Evolutionary conservation across 2,797 vertebrate species (phyloP).

Genomic region (Anisognathus igniventris): DNA sequence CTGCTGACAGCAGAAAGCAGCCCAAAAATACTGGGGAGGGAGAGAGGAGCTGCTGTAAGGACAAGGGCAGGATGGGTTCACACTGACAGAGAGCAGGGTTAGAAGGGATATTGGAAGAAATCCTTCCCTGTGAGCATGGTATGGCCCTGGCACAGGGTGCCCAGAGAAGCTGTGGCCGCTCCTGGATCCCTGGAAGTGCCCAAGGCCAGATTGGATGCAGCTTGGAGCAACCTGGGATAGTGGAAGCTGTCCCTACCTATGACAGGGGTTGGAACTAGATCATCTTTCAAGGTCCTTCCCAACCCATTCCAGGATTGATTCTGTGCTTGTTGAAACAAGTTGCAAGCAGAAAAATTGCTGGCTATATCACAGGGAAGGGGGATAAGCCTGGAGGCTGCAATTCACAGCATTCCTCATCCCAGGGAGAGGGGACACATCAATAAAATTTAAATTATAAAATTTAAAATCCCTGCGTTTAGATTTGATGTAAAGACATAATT

Average conservation of each 20-base stretch:
- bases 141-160: not conserved
- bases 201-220: not conserved
- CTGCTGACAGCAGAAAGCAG: not conserved
- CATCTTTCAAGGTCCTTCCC: not conserved
- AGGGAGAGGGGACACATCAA: not conserved
- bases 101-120: not conserved
- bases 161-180: not conserved
- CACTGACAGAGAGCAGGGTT: not conserved
- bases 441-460: not conserved
- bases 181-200: not conserved
- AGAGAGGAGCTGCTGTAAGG: not conserved
- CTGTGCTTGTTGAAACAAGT: not conserved
- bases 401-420: not conserved
- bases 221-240: not conserved
- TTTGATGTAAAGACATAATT: not conserved
- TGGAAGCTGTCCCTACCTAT: not conserved
- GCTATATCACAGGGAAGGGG: accelerated
- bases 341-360: not conserved
- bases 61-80: not conserved
- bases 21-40: not conserved
- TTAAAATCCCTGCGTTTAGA: not conserved
- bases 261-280: not conserved
- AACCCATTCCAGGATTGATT: not conserved
- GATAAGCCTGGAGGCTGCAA: not conserved
- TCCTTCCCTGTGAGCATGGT: not conserved